Base-by-base conservation (phyloP, 2,888 invertebrate genomes). In the Dynastes grantii region DNA sequence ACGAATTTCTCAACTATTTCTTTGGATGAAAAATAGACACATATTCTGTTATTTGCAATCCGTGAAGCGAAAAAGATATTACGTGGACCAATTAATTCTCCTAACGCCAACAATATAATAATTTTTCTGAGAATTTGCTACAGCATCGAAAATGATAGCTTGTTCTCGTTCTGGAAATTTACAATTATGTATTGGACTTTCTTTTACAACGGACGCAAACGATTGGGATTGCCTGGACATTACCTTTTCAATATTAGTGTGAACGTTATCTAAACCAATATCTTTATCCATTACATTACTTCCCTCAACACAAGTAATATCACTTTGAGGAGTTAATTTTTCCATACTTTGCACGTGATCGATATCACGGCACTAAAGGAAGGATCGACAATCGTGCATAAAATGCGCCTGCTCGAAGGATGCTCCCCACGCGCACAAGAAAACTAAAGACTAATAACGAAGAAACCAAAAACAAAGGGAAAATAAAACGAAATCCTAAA, bases 1-100 rank as follows among this genome's bases (percentile, higher is more conserved):
- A 64, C 27, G 37, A 29, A 64, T 4, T 29, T 64, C 27, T 64
- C 64, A n/a, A 64, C 13, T 13, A 16, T n/a, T 27, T 53, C 73
- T 58, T 73, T 58, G 9, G 73, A 71, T 13, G 71, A 49, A 5
- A 71, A 16, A 3, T 71, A 71, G 11, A n/a, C n/a, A 65, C 40
- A 40, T 11, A 65, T 65, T 65, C 65, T 65, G 37, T 40, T 65
- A 37, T 65, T 65, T 13, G 65, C 65, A 40, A 65, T 65, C 37
- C 65, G 5, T 40, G 40, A 65, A 40, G 65, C 37, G 40, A 65
- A 65, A 13, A 65, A n/a, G 3, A 37, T 65, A 65, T 65, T 11
- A 22, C 22, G 22, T 22, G 22, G 22, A 22, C 22, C 22, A 22
- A 22, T 22, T 22, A 22, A 22, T 22, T 65, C 37, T 5, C 65